Evolutionary conservation across 1,140 invertebrate genomes (phyloP).

Genomic region (Zophobas morio): DNA sequence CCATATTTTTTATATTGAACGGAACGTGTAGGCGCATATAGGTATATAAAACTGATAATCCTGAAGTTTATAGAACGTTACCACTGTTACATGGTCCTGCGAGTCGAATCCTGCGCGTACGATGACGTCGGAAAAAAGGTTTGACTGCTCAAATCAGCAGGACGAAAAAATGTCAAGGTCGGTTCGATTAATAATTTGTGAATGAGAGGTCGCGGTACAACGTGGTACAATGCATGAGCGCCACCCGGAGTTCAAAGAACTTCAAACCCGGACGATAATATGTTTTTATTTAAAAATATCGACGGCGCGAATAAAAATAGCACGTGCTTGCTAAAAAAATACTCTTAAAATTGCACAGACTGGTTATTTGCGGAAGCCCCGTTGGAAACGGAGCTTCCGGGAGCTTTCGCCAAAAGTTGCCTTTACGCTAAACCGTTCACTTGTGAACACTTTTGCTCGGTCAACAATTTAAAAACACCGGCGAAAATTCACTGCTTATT

Average conservation of each 20-base stretch:
- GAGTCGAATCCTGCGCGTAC: slow-evolving; percentile 46
- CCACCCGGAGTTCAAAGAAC: slow-evolving; percentile 58
- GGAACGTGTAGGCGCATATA: slow-evolving; percentile 25
- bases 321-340: background rate
- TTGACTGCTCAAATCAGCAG: slow-evolving; percentile 45
- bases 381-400: slow-evolving; percentile 1
- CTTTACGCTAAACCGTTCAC: slow-evolving; percentile 19
- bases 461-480: slow-evolving; percentile 17
- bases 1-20: slow-evolving; percentile 42
- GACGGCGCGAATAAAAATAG: slow-evolving; percentile 5
- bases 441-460: slow-evolving; percentile 15
- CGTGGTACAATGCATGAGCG: slow-evolving; percentile 29
- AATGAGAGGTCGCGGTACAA: slow-evolving; percentile 58
- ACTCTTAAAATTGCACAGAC: slow-evolving; percentile 15
- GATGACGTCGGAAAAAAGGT: slow-evolving; percentile 55
- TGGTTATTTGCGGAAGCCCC: background rate
- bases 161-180: slow-evolving; percentile 65
- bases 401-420: slow-evolving; percentile 28
- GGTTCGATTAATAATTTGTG: slow-evolving; percentile 66
- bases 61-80: slow-evolving; percentile 47
- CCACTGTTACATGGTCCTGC: slow-evolving; percentile 41
- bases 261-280: slow-evolving; percentile 26
- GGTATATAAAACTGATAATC: slow-evolving; percentile 53
- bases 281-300: slow-evolving; percentile 28
- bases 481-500: background rate